Evolutionary conservation across 2,113 vertebrate species (phyloP), one percentile per base, ranked within the genome.

Genomic region (Thunnus thynnus): DNA sequence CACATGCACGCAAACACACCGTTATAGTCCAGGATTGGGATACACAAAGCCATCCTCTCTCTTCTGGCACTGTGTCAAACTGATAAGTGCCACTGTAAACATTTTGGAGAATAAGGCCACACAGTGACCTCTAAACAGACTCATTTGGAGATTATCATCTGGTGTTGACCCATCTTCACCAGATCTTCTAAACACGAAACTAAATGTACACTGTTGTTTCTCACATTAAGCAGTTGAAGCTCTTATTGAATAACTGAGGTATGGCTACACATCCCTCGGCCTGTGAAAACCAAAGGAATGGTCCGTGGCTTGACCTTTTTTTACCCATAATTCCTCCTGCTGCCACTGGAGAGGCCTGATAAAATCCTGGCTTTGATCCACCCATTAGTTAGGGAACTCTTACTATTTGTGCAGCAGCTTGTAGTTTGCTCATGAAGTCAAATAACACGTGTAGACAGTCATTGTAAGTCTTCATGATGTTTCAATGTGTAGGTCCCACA

Each of bases 311-410:
- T 30, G 76, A 64, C 80, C 52, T 60, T 30, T 75, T 58, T 73
- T 79, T 65, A 62, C 71, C 68, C 74, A 76, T 73, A 82, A 75
- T 82, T 77, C 63, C 41, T 82, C 67, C 65, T 22, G 44, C 13
- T 81, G 85, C 81, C 87, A 82, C 88, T 77, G 66, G 86, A 91
- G 91, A 86, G 82, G 55, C 56, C 84, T 88, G 92, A 93, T 93
- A 93, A 90, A 85, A 92, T 91, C 87, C 85, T 56, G 54, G 22
- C 89, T 94, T 93, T 94, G 90, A 93, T 93, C 93, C 91, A 82
- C 91, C 91, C 92, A 13, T 84, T 79, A 54, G 51, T 69, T 41
- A 74, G 60, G 62, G 75, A 76, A 83, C 72, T 67, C 32, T 30
- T 70, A 68, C 57, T 75, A 27, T 83, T 85, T 87, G 56, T 74